These are phyloP conservation scores for Pseudorhiza aurosa DNA, from an alignment of 30 jellyfish, hydroid and myxozoan genomes.

Conservation along the genomic window DNA sequence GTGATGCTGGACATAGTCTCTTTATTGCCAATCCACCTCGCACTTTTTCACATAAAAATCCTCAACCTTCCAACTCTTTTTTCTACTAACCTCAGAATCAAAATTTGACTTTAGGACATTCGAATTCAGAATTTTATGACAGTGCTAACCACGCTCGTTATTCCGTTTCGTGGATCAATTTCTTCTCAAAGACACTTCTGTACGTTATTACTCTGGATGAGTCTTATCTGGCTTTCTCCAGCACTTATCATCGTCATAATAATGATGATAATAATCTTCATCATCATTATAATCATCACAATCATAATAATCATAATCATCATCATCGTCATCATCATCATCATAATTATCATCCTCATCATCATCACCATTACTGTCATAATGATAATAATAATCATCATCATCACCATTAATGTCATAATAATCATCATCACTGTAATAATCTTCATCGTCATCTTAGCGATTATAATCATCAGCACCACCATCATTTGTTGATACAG, in stretches of 20 bases:
- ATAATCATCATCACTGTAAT: neutral
- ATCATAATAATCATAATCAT: neutral
- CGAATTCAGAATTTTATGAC: too few species aligned
- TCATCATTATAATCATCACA: neutral
- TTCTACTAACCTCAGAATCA: neutral
- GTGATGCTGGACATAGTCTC: too few species aligned
- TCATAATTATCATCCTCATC: neutral
- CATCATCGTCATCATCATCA: neutral
- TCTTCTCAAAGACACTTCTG: too few species aligned
- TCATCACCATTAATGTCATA: neutral
- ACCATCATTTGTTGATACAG: too few species aligned
- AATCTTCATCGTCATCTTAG: neutral
- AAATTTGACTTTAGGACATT: neutral
- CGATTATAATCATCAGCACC: neutral
- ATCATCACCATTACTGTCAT: neutral
- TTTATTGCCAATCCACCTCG: too few species aligned
- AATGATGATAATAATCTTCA: neutral
- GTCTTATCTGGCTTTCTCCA: neutral
- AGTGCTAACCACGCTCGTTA: too few species aligned
- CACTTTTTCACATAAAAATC: too few species aligned
- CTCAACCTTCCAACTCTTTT: too few species aligned
- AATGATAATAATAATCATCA: neutral
- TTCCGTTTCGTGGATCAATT: too few species aligned
- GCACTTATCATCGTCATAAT: neutral
- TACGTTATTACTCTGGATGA: too few species aligned